These are phyloP conservation scores for Trachemys scripta DNA, from an alignment of 2,113 vertebrate species.

Conservation along the genomic window DNA sequence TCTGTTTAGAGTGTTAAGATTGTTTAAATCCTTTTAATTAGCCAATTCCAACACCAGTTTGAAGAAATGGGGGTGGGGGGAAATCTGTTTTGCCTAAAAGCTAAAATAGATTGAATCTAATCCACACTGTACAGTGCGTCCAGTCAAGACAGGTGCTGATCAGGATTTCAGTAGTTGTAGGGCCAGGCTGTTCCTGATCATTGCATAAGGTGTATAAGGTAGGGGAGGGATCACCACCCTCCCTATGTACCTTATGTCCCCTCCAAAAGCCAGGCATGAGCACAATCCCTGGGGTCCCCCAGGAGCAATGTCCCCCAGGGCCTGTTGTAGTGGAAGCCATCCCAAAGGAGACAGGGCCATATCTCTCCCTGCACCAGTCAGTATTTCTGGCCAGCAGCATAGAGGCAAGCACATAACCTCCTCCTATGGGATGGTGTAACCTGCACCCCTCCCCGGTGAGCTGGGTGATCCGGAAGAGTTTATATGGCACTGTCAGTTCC, in stretches of 20 bases:
- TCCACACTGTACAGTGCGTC: constrained; percentile 24
- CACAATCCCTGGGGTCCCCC: background rate
- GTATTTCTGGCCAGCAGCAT: background rate
- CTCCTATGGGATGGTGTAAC: background rate
- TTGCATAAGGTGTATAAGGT: background rate
- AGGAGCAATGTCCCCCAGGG: background rate
- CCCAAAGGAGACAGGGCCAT: background rate
- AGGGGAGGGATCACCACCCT: background rate
- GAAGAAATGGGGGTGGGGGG: constrained; percentile 72
- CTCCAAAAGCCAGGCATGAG: background rate
- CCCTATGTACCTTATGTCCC: background rate
- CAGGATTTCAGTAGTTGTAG: constrained; percentile 7
- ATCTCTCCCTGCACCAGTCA: background rate
- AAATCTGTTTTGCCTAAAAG: constrained; percentile 69
- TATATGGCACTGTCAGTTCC: background rate
- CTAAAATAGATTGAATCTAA: constrained; percentile 63
- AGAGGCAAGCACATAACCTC: background rate
- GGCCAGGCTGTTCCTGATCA: background rate
- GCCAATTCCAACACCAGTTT: constrained; percentile 82
- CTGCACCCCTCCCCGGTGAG: background rate
- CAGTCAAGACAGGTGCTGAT: constrained; percentile 9
- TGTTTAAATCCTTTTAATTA: constrained; percentile 86
- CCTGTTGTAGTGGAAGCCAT: background rate
- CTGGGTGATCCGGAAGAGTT: background rate
- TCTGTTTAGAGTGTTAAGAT: constrained; percentile 84